Evolutionary conservation across 1,140 invertebrate species (phyloP).

Genomic region (Halesus radiatus): DNA sequence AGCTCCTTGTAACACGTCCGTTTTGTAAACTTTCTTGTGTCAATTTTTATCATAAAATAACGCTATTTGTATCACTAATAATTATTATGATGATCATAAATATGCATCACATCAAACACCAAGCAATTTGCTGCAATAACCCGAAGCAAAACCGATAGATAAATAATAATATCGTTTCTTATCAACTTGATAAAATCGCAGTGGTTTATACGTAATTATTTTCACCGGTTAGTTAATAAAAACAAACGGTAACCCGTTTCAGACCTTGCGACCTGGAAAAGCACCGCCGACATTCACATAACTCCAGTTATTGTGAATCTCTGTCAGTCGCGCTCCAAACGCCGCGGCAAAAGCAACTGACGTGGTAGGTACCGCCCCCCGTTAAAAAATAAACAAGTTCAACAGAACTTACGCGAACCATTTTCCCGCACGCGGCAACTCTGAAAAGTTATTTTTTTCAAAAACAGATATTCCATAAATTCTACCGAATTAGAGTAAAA

Average conservation of each 20-base stretch:
- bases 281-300: constrained; percentile 26
- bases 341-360: constrained; percentile 31
- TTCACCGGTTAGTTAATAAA: constrained; percentile 34
- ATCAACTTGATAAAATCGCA: constrained; percentile 1
- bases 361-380: neutral
- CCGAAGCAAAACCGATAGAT: no score
- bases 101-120: no score
- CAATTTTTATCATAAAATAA: no score
- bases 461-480: no score
- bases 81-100: no score
- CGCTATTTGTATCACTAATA: no score
- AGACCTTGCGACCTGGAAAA: constrained; percentile 25
- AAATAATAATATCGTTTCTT: neutral
- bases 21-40: no score
- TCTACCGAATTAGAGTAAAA: no score
- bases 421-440: constrained; percentile 16
- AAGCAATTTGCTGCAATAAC: no score
- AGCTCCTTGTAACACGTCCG: no score
- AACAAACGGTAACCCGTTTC: constrained; percentile 26
- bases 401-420: neutral
- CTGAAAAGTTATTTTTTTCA: neutral
- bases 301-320: constrained; percentile 28
- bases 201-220: neutral
- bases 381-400: neutral
- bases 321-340: constrained; percentile 49